Percentiles rank a stretch among this genome's conserved stretches.
Conservation (phyloP, 1,140 invertebrate species). For the Aphis gossypii region DNA sequence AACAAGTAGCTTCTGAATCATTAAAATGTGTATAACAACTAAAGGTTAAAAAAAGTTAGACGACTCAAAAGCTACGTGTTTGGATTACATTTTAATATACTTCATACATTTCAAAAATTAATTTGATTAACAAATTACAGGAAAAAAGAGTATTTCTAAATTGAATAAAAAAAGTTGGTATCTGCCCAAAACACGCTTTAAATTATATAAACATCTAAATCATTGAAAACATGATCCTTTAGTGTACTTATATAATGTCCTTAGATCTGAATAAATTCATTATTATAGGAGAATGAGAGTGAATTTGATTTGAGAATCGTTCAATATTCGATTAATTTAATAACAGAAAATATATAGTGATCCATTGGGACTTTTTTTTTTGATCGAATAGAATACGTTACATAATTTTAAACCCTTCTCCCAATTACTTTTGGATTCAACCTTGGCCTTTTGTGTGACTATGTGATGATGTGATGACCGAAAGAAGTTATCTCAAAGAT, state of each 20-base stretch:
- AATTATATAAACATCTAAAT: background rate
- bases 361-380: background rate
- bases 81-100: background rate
- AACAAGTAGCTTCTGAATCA: background rate
- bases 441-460: background rate
- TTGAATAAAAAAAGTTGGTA: background rate
- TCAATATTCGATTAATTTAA: background rate
- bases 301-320: background rate
- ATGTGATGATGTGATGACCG: constrained; percentile 17
- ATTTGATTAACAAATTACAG: background rate
- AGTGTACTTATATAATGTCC: background rate
- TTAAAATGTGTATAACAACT: background rate
- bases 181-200: background rate
- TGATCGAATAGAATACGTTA: background rate
- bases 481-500: constrained; percentile 5
- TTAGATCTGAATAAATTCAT: background rate
- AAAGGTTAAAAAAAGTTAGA: background rate
- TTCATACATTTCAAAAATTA: background rate
- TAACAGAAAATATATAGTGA: background rate
- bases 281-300: background rate
- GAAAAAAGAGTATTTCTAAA: background rate
- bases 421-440: background rate
- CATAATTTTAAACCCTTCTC: background rate
- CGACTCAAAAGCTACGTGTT: background rate
- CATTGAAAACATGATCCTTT: background rate